Evolutionary conservation across 2,113 vertebrate genomes (phyloP).

Genomic region (Saguinus imperator): DNA sequence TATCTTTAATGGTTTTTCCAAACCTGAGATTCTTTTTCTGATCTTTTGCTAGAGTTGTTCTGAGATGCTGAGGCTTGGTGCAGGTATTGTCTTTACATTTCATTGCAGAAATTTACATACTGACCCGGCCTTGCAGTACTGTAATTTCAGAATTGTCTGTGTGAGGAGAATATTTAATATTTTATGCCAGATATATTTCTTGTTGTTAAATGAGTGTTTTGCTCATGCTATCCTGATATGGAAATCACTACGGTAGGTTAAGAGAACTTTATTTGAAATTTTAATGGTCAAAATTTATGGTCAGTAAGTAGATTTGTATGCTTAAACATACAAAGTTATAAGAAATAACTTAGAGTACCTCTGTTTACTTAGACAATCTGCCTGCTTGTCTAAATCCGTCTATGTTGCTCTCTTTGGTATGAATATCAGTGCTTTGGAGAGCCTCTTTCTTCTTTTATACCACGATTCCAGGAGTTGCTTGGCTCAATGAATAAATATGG

Average conservation of each 20-base stretch:
- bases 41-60: not conserved
- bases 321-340: not conserved
- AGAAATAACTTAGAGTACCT: too few species aligned
- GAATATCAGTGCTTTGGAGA: not conserved
- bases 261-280: constrained; percentile 41
- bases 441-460: not conserved
- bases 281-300: constrained; percentile 31
- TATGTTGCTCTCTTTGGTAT: not conserved
- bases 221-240: not conserved
- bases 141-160: not conserved
- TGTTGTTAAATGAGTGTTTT: not conserved
- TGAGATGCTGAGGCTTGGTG: not conserved
- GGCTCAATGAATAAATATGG: constrained; percentile 15
- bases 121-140: not conserved
- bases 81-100: not conserved
- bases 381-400: not conserved
- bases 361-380: not conserved
- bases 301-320: not conserved
- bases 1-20: not conserved
- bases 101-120: not conserved
- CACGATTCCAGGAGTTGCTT: not conserved
- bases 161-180: not conserved
- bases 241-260: not conserved
- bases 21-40: not conserved
- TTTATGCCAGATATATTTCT: not conserved